These are phyloP conservation scores for Lepilemur ruficaudatus DNA, from an alignment of 2,797 vertebrate species.

Conservation along the genomic window DNA sequence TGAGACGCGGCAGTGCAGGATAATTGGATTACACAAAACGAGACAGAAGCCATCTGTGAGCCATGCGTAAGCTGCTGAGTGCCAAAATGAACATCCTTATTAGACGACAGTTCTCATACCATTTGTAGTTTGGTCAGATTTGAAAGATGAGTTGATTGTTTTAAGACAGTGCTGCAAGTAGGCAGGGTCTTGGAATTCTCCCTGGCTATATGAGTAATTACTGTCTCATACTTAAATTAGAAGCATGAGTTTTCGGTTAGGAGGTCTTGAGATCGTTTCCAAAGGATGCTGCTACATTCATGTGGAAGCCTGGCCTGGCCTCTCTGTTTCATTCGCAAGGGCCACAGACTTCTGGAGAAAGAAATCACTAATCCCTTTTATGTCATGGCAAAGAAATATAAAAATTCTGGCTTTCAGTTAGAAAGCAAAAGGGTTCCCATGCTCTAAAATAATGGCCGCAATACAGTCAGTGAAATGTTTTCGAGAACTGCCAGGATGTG, in stretches of 20 bases:
- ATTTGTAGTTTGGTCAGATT: slow-evolving; percentile 25
- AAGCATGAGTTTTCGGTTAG: not conserved
- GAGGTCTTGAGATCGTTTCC: not conserved
- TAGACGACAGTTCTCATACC: not conserved
- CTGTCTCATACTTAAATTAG: slow-evolving; percentile 6
- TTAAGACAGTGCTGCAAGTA: slow-evolving; percentile 37
- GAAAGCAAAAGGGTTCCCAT: not conserved
- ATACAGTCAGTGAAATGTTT: not conserved
- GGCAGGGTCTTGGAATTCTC: not conserved
- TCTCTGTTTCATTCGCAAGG: not conserved
- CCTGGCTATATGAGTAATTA: not conserved
- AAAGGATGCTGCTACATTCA: not conserved
- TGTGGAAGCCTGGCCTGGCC: not conserved
- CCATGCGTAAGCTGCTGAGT: slow-evolving; percentile 77
- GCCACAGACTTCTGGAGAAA: not conserved
- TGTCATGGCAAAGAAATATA: not conserved
- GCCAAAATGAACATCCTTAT: slow-evolving; percentile 77
- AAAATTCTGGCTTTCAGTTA: not conserved
- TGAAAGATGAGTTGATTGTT: slow-evolving; percentile 56
- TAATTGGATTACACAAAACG: slow-evolving; percentile 84
- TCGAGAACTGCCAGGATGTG: not conserved
- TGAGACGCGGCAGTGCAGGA: slow-evolving; percentile 69
- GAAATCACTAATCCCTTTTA: not conserved
- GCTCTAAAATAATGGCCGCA: not conserved
- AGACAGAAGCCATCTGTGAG: slow-evolving; percentile 84